A percentile compares a stretch with the other conserved stretches of the same genome.
phyloP scores from a whole-genome alignment of 2,113 vertebrate genomes.

The Carassius carassius region DNA sequence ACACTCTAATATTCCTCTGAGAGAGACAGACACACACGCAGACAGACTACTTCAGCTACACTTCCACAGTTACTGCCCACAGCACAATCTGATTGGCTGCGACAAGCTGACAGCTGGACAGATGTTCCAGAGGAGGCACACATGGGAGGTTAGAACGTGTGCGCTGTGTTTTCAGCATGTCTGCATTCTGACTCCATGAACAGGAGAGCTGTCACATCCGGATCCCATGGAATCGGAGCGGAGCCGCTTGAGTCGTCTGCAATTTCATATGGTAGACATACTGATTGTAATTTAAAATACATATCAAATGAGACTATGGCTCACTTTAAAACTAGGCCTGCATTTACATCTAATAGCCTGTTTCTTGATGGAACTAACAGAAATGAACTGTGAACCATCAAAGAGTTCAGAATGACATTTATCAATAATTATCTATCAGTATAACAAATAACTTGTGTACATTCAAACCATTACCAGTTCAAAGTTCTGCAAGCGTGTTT shows the following conservation, averaged over 20 bases:
- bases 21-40: slow-evolving; percentile 53
- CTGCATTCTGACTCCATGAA: slow-evolving; percentile 73
- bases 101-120: slow-evolving; percentile 80
- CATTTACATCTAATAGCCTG: not conserved
- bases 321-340: slow-evolving; percentile 2
- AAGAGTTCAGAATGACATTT: not conserved
- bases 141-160: slow-evolving; percentile 63
- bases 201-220: slow-evolving; percentile 70
- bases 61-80: slow-evolving; percentile 77
- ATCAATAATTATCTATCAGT: slow-evolving; percentile 17
- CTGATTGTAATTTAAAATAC: not conserved
- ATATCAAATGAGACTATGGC: slow-evolving; percentile 14
- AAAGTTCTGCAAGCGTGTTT: slow-evolving; percentile 10
- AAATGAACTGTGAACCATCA: slow-evolving; percentile 6
- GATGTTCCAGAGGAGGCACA: slow-evolving; percentile 76
- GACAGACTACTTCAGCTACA: slow-evolving; percentile 58
- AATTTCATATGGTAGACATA: not conserved
- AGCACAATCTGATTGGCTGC: slow-evolving; percentile 72
- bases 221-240: slow-evolving; percentile 55
- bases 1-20: slow-evolving; percentile 38
- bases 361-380: not conserved
- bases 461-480: not conserved
- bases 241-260: slow-evolving; percentile 29
- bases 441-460: slow-evolving; percentile 23
- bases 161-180: slow-evolving; percentile 65